These are phyloP conservation scores for Nebria salina DNA, from an alignment of 2,888 invertebrate genomes.

Conservation along the genomic window DNA sequence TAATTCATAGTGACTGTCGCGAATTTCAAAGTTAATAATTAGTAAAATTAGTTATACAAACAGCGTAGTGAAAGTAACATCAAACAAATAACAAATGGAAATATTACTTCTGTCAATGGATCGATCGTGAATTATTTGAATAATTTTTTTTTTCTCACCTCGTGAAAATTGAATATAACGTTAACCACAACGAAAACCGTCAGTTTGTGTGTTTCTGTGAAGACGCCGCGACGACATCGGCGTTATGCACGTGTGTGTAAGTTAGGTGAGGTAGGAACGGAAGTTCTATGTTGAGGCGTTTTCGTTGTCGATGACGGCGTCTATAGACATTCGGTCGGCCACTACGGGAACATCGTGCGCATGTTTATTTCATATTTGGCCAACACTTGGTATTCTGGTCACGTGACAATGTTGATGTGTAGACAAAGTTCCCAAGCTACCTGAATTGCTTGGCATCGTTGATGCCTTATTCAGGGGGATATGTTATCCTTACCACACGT, in stretches of 20 bases:
- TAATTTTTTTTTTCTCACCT: not conserved
- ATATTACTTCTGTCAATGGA: not conserved
- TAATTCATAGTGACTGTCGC: too few relatives aligned
- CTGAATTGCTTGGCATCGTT: slow-evolving; percentile 42
- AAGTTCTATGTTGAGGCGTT: not conserved
- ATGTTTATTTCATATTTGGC: slow-evolving; percentile 46
- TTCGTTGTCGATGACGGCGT: not conserved
- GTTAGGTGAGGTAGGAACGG: not conserved
- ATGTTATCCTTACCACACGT: slow-evolving; percentile 23
- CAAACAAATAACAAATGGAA: not conserved
- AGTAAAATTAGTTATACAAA: too few relatives aligned
- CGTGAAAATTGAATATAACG: not conserved
- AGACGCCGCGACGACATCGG: not conserved
- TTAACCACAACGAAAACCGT: not conserved
- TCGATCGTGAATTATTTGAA: not conserved
- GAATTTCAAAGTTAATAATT: too few relatives aligned
- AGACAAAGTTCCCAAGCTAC: slow-evolving; percentile 46
- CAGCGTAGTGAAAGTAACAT: not conserved
- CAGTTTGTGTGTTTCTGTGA: not conserved
- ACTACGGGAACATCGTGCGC: slow-evolving; percentile 33
- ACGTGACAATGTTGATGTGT: slow-evolving; percentile 46
- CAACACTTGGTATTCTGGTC: slow-evolving; percentile 41
- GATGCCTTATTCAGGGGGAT: slow-evolving; percentile 45
- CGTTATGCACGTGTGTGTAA: not conserved
- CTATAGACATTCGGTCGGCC: slow-evolving; percentile 20